Base-by-base conservation (phyloP, 2,797 vertebrate species). In the Notolabrus celidotus region DNA sequence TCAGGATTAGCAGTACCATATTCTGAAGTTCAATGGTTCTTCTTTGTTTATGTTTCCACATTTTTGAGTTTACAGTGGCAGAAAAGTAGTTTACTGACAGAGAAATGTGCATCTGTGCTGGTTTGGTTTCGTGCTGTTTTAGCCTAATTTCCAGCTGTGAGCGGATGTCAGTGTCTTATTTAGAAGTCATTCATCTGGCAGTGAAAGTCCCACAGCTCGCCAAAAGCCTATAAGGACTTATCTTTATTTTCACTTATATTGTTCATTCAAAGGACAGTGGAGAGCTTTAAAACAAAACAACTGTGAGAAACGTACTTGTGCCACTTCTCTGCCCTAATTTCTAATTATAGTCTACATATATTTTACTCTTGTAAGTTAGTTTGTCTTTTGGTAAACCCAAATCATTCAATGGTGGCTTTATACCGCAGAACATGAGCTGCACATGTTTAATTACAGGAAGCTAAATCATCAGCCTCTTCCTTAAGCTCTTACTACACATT, bases 91-190 rank as follows among this genome's bases (percentile, higher is more conserved):
- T 78, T 53, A 33, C 43, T 66, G 39, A 50, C 66, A 47, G 56
- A 69, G 58, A 82, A 67, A 55, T 38, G 50, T 67, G 42, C 72
- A 64, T 71, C 59, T 71, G 47, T 63, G 68, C 52, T 14, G 14
- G 34, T 74, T 68, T 64, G 57, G 33, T 55, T 72, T 60, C 69
- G 46, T 64, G 80, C 72, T 69, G 68, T 74, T 80, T 79, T 50
- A 66, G 65, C 60, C 71, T 59, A 50, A 83, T 77, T 69, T 83
- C 77, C 69, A 63, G 62, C 80, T 85, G 67, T 67, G 79, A 76
- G 69, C 27, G 41, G 74, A 62, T 86, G 73, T 74, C 60, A 67
- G 56, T 78, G 50, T 68, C 25, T 53, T 63, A 72, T 62, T 77
- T 69, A 82, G 69, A 79, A 73, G 50, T 72, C 39, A 42, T 77